phyloP scores from a whole-genome alignment of 2,888 invertebrate species.

The Oscheius sp. region DNA sequence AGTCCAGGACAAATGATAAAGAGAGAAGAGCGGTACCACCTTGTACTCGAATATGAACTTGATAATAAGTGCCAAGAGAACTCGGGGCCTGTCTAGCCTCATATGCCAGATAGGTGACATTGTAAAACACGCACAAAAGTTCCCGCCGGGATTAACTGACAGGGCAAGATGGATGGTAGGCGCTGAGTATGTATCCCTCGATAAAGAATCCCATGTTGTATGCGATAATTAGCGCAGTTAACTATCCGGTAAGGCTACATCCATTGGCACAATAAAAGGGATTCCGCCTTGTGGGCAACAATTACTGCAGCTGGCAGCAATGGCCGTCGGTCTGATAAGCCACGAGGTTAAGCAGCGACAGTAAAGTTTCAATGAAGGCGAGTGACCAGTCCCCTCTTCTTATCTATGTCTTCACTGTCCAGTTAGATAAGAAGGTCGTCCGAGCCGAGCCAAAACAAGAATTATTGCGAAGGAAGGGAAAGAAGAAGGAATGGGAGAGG shows the following conservation, averaged over 20 bases:
- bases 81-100: not conserved
- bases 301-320: not conserved
- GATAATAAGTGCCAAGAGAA: conserved; percentile 25
- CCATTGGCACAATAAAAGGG: conserved; percentile 20
- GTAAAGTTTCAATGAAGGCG: conserved; percentile 27
- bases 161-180: conserved; percentile 21
- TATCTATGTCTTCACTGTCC: conserved; percentile 14
- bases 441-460: conserved; percentile 26
- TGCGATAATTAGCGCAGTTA: conserved; percentile 29
- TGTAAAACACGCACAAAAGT: conserved; percentile 6
- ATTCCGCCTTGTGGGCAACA: not conserved
- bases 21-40: conserved; percentile 14
- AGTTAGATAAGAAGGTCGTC: conserved; percentile 26
- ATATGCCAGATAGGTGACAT: not conserved
- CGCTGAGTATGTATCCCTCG: not conserved
- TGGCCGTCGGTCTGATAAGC: not conserved
- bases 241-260: not conserved
- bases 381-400: conserved; percentile 28
- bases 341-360: not conserved
- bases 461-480: not conserved
- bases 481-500: not conserved
- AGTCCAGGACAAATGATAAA: not conserved
- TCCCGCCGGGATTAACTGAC: conserved; percentile 5
- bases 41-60: conserved; percentile 23
- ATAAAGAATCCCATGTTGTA: conserved; percentile 18